Conservation (phyloP, 2,797 vertebrate genomes). For the Coranthus polyacanthus region DNA sequence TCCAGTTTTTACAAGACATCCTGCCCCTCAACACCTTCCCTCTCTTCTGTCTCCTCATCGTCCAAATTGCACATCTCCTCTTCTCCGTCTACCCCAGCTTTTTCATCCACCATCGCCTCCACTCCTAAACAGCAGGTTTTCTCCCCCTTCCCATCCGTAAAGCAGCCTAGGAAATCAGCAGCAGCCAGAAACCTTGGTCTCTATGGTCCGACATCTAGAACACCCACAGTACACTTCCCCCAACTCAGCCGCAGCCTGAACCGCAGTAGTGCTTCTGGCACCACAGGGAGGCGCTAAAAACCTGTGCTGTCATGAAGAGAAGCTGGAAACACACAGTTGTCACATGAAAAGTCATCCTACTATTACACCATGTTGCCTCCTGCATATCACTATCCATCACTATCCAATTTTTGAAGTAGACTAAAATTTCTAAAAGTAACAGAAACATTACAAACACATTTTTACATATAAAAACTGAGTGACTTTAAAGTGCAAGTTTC, state of each 20-base stretch:
- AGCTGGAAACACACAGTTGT: slow-evolving; percentile 2
- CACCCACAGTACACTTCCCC: slow-evolving; percentile 93
- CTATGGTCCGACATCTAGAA: slow-evolving; percentile 94
- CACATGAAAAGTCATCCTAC: slow-evolving; percentile 3
- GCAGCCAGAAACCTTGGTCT: slow-evolving; percentile 95
- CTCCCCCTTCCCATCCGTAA: slow-evolving; percentile 94
- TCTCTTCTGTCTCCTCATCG: slow-evolving; percentile 55
- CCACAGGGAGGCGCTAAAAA: slow-evolving; percentile 86
- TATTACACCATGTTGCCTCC: slow-evolving; percentile 68
- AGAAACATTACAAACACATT: slow-evolving; percentile 8
- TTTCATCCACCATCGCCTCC: slow-evolving; percentile 10
- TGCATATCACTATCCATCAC: slow-evolving; percentile 28
- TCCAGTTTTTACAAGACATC: slow-evolving; percentile 53
- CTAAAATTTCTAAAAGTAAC: slow-evolving; percentile 18
- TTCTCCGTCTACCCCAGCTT: slow-evolving; percentile 50
- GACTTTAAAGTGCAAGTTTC: slow-evolving; percentile 2
- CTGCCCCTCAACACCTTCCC: slow-evolving; percentile 67
- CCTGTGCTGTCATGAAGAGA: neutral
- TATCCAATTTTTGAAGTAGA: slow-evolving; percentile 11
- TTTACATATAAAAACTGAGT: slow-evolving; percentile 10
- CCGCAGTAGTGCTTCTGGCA: slow-evolving; percentile 77
- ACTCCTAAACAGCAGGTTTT: slow-evolving; percentile 80
- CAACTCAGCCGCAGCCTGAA: slow-evolving; percentile 92
- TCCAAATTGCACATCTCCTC: slow-evolving; percentile 47
- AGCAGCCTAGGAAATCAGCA: slow-evolving; percentile 92